Percentiles rank a stretch among this genome's conserved stretches.
Conservation (phyloP, 2,113 vertebrate genomes). For the Chrysochloris asiatica region DNA sequence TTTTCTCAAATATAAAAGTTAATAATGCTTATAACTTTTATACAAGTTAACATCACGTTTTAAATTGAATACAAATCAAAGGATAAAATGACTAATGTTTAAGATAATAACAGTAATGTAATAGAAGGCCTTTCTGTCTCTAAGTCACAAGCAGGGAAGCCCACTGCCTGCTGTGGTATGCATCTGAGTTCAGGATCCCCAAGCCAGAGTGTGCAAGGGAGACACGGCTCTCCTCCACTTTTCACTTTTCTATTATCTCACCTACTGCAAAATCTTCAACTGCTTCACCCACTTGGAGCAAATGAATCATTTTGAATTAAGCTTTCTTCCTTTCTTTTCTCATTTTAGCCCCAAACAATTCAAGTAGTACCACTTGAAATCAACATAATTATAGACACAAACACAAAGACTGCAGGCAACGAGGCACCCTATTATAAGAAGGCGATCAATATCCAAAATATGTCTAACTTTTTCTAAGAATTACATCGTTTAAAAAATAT, state of each 20-base stretch:
- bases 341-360: neutral
- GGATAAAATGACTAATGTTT: too few relatives aligned
- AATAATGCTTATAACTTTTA: neutral
- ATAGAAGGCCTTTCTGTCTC: neutral
- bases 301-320: neutral
- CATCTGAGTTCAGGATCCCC: too few relatives aligned
- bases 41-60: too few relatives aligned
- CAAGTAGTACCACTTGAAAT: neutral
- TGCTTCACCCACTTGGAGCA: neutral
- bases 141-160: neutral
- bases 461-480: neutral
- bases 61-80: too few relatives aligned
- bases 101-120: too few relatives aligned
- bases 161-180: neutral
- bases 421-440: neutral
- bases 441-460: neutral
- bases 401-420: neutral
- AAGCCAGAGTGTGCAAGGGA: neutral
- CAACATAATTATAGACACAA: conserved; percentile 13
- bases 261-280: neutral
- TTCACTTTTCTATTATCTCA: neutral
- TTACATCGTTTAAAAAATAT: conserved; percentile 16
- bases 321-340: neutral
- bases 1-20: conserved; percentile 10
- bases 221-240: neutral